Evolutionary conservation across 2,797 vertebrate genomes (phyloP), one percentile per base, ranked within the genome.

Genomic region (Atherinosoma microstoma): DNA sequence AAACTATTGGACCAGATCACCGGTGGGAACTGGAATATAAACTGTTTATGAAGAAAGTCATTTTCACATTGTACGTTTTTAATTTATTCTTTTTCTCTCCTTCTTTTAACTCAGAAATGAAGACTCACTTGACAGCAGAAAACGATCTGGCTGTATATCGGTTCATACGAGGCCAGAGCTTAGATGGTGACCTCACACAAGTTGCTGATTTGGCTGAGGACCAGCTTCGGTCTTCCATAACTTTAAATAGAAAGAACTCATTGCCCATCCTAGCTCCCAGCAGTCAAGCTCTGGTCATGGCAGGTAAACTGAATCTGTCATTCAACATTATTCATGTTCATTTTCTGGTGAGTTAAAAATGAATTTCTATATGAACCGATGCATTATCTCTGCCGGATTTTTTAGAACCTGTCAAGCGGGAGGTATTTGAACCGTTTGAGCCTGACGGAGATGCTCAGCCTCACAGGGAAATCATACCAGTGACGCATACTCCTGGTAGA

Each of bases 1-100:
- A 54, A 6, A 16, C 34, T 12, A 6, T n/a, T 34, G 18, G 18
- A 36, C 30, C 35, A 73, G 38, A 49, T 1, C 10, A 8, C 64
- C 62, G 67, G 84, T 86, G 36, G 75, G 72, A 64, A 16, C 4
- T 36, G 8, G 13, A 42, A 42, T 18, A 16, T 42, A 5, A 18
- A 27, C 4, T 13, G 40, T 18, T 42, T 4, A 42, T 42, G 4
- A 24, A 53, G 20, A 51, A 40, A 13, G 38, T n/a, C 6, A 24
- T 4, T n/a, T 53, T 42, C 22, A 27, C 22, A 27, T n/a, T 49
- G 8, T 13, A 22, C 12, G 6, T 61, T 61, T 61, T 61, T 1
- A 1, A 42, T 42, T 32, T 32, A 32, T 32, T 32, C 9, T 35
- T 10, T 35, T 35, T 10, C 34, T 35, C 34, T 35, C 34, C 3